Conservation (phyloP, 2,888 invertebrate genomes). For the Sussaba pulchella region DNA sequence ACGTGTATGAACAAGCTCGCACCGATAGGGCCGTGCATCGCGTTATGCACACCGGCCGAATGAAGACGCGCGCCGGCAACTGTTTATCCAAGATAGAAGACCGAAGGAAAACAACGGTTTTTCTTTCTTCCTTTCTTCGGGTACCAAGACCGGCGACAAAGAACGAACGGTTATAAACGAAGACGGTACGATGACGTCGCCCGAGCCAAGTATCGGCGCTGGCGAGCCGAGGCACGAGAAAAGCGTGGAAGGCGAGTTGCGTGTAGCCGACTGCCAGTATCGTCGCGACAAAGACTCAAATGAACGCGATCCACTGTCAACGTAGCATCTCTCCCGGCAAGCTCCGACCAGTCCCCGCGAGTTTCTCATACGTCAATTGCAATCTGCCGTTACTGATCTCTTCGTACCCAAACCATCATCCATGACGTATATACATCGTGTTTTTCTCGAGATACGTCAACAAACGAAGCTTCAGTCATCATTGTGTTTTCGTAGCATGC, state of each 20-base stretch:
- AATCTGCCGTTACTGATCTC: neutral
- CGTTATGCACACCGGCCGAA: too few species aligned
- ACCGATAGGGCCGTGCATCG: constrained; percentile 13
- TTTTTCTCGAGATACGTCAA: constrained; percentile 33
- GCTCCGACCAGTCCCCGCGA: neutral
- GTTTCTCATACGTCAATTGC: neutral
- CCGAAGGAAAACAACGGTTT: constrained; percentile 43
- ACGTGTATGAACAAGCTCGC: neutral
- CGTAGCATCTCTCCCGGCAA: neutral
- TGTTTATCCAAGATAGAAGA: constrained; percentile 69
- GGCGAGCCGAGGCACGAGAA: neutral
- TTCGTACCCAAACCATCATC: neutral
- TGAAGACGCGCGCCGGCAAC: constrained; percentile 45
- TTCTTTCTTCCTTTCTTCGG: constrained; percentile 50
- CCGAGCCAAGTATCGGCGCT: constrained; percentile 29
- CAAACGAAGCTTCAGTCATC: constrained; percentile 60
- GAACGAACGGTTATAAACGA: neutral
- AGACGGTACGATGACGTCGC: constrained; percentile 13
- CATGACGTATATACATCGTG: constrained; percentile 20
- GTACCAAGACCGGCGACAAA: neutral
- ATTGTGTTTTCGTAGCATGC: constrained; percentile 60
- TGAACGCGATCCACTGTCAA: constrained; percentile 28
- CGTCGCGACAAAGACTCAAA: constrained; percentile 35
- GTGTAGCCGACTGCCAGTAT: constrained; percentile 5
- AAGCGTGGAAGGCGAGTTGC: constrained; percentile 14